phyloP scores from a whole-genome alignment of 1,140 invertebrate species.

The Oppia nitens region DNA sequence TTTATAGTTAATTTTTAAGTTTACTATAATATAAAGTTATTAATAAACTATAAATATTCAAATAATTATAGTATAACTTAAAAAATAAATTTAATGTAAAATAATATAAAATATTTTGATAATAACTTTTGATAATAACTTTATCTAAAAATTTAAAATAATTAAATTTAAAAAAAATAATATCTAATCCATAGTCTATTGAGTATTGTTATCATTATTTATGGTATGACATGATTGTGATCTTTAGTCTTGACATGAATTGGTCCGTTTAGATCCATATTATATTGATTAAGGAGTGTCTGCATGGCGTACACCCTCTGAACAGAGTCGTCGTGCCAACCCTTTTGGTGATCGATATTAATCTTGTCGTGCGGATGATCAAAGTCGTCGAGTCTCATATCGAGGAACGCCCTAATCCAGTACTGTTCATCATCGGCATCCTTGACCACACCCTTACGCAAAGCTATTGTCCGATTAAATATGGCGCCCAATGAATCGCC shows the following conservation, averaged over 20 bases:
- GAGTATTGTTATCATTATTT: no score
- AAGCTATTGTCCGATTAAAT: neutral
- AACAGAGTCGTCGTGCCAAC: neutral
- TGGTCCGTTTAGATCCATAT: conserved; percentile 4
- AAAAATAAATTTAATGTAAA: no score
- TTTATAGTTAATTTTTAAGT: no score
- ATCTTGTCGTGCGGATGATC: neutral
- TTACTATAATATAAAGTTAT: no score
- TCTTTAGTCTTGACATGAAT: conserved; percentile 9
- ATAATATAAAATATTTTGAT: no score
- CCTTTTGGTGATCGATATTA: neutral
- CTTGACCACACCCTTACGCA: neutral
- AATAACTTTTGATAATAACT: no score
- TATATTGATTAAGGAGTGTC: neutral
- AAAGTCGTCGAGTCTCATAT: neutral
- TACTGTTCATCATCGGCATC: neutral
- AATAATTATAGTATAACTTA: no score
- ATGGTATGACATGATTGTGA: no score
- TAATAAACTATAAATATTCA: no score
- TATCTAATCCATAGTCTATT: no score
- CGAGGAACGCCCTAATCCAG: conserved; percentile 3
- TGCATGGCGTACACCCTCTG: conserved; percentile 2
- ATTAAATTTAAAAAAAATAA: no score
- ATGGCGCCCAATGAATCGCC: conserved; percentile 2
- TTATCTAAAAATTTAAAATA: no score